A percentile compares a stretch with the other conserved stretches of the same genome.
These are phyloP conservation scores for Megaceryle maxima DNA, from an alignment of 2,113 vertebrate genomes.

Conservation along the genomic window DNA sequence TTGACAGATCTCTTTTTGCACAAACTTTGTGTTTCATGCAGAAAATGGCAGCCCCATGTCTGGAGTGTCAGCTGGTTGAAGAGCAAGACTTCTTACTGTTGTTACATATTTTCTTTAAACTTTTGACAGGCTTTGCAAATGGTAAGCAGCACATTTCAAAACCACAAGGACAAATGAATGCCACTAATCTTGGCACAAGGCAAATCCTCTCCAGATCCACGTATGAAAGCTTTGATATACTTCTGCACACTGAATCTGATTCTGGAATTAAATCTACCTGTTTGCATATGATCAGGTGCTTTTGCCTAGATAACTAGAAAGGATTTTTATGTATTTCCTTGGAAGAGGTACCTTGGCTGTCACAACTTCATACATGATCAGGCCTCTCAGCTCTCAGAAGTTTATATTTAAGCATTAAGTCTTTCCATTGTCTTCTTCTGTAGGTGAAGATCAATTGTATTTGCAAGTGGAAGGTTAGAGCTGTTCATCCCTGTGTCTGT, in stretches of 20 bases:
- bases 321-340: background rate
- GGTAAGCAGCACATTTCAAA: background rate
- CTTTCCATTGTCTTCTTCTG: background rate
- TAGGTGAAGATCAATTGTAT: background rate
- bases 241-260: background rate
- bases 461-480: background rate
- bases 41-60: background rate
- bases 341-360: background rate
- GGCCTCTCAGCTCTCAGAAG: background rate
- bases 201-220: background rate
- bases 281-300: background rate
- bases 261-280: background rate
- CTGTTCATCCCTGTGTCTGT: background rate
- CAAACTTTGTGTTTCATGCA: background rate
- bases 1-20: background rate
- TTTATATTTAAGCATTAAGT: background rate
- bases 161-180: background rate
- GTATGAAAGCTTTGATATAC: background rate
- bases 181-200: background rate
- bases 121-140: background rate
- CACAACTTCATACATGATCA: background rate
- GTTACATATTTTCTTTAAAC: background rate
- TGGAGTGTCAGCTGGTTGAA: background rate
- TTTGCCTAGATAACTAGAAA: background rate
- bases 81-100: background rate